A percentile compares a stretch with the other conserved stretches of the same genome.
These are phyloP conservation scores for Selene dorsalis DNA, from an alignment of 2,797 vertebrate species.

Conservation along the genomic window DNA sequence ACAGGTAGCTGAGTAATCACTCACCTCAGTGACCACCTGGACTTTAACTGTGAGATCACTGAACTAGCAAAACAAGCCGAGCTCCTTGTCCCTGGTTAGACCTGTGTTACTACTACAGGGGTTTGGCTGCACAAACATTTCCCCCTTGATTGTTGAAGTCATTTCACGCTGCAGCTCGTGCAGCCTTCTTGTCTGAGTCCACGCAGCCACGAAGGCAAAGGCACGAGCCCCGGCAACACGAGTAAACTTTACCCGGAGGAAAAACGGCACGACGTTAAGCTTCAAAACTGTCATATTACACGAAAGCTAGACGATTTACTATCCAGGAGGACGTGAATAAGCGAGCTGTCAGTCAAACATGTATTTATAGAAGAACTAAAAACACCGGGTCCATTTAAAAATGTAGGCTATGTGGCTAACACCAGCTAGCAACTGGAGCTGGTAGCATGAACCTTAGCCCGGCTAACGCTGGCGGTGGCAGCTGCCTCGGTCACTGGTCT, in stretches of 20 bases:
- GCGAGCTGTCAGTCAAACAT: background rate
- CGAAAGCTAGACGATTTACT: rapidly evolving
- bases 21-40: rapidly evolving
- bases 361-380: background rate
- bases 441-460: background rate
- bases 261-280: background rate
- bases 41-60: background rate
- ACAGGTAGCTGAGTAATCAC: background rate
- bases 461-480: too few species aligned
- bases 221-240: background rate
- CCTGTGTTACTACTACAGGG: background rate
- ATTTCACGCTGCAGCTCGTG: background rate
- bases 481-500: background rate
- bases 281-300: rapidly evolving
- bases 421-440: conserved; percentile 24
- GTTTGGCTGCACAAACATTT: background rate
- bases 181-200: background rate
- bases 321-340: rapidly evolving
- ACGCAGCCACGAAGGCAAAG: conserved; percentile 36
- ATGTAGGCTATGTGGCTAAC: conserved; percentile 46
- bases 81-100: background rate
- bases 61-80: background rate
- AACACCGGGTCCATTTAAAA: background rate
- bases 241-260: conserved; percentile 25
- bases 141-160: background rate